These are phyloP conservation scores for Mamestra brassicae DNA, from an alignment of 2,888 invertebrate species.

Conservation along the genomic window DNA sequence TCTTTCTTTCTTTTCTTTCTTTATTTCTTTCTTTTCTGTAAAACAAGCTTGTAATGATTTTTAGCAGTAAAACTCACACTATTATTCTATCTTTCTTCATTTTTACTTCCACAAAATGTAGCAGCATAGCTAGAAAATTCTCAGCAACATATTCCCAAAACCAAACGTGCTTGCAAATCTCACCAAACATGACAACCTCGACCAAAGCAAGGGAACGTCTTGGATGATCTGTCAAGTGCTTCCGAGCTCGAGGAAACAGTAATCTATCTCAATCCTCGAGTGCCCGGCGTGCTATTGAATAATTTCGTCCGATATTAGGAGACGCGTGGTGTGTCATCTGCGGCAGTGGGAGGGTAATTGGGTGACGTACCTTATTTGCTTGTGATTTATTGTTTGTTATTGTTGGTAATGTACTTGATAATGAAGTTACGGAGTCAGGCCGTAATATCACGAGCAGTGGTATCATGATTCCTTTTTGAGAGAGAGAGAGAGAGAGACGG, in stretches of 20 bases:
- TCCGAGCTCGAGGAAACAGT: slow-evolving; percentile 54
- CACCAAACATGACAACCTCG: slow-evolving; percentile 1
- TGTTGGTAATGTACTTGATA: background rate
- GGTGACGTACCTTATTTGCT: slow-evolving; percentile 25
- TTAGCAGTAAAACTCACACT: no score
- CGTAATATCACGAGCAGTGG: no score
- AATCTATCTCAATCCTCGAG: slow-evolving; percentile 63
- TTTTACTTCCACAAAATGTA: no score
- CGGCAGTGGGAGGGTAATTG: slow-evolving; percentile 31
- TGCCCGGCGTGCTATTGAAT: slow-evolving; percentile 51
- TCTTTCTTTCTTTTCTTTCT: no score
- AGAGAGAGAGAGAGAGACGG: no score
- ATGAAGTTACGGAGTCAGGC: no score
- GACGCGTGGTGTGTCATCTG: slow-evolving; percentile 42
- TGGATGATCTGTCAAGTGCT: slow-evolving; percentile 63
- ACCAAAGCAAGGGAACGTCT: slow-evolving; percentile 25
- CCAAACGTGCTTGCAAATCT: background rate
- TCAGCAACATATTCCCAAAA: background rate
- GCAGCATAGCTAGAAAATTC: no score
- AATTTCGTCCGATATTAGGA: slow-evolving; percentile 54
- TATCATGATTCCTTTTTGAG: no score
- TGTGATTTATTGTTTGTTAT: slow-evolving; percentile 40
- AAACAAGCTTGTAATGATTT: no score
- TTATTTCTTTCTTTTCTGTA: no score
- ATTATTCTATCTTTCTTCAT: no score